These are phyloP conservation scores for Ahaetulla prasina DNA, from an alignment of 2,113 vertebrate species.

Conservation along the genomic window DNA sequence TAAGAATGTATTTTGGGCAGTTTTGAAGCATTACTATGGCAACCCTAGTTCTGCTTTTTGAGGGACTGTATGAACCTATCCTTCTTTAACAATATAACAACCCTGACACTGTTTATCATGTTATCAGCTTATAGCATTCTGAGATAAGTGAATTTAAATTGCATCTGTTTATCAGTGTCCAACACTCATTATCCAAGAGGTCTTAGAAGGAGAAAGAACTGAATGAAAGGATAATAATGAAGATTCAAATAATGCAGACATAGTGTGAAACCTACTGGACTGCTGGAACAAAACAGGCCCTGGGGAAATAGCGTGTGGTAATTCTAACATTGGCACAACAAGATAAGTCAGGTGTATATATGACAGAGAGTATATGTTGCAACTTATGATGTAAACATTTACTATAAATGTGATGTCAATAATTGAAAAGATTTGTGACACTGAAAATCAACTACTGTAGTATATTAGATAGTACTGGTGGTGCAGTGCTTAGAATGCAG, in stretches of 20 bases:
- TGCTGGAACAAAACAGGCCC: not conserved
- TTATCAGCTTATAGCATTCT: not conserved
- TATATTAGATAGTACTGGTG: not conserved
- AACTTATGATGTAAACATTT: not conserved
- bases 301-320: not conserved
- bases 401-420: not conserved
- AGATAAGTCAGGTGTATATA: not conserved
- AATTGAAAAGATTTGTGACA: not conserved
- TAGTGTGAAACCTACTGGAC: not conserved
- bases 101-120: not conserved
- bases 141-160: not conserved
- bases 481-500: too few relatives aligned
- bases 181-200: not conserved
- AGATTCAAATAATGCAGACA: not conserved
- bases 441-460: not conserved
- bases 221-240: not conserved
- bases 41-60: not conserved
- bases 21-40: conserved; percentile 35
- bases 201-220: not conserved
- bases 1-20: conserved; percentile 46
- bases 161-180: not conserved
- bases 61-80: not conserved
- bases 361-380: not conserved
- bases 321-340: not conserved
- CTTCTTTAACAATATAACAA: not conserved